phyloP scores from a whole-genome alignment of 2,888 invertebrate genomes.

The Rhaphigaster nebulosa region DNA sequence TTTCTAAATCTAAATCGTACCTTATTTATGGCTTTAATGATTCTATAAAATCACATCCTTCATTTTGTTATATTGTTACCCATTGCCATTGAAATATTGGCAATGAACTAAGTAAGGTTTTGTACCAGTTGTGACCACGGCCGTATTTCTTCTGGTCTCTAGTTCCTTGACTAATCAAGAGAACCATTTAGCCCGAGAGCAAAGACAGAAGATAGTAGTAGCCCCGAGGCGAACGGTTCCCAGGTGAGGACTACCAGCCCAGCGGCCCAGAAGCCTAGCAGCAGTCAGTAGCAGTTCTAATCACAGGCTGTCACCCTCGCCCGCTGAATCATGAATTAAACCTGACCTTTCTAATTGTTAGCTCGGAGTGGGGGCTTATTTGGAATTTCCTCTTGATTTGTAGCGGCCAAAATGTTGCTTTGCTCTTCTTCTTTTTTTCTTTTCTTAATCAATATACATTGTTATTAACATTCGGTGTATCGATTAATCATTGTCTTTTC shows the following conservation, averaged over 20 bases:
- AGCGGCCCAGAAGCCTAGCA: too few relatives aligned
- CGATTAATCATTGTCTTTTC: slow-evolving; percentile 19
- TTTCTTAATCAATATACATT: slow-evolving; percentile 26
- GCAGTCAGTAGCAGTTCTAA: slow-evolving; percentile 34
- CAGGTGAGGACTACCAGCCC: not conserved
- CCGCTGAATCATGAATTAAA: slow-evolving; percentile 40
- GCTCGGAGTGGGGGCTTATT: slow-evolving; percentile 25
- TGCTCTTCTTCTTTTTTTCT: not conserved
- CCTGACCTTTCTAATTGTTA: slow-evolving; percentile 59
- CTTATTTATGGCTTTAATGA: too few relatives aligned
- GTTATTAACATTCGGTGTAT: slow-evolving; percentile 2
- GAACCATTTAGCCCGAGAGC: not conserved
- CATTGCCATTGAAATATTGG: too few relatives aligned
- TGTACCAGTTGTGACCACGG: not conserved
- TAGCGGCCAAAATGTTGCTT: slow-evolving; percentile 38
- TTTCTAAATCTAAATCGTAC: too few relatives aligned
- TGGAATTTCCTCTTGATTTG: slow-evolving; percentile 52
- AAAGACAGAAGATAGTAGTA: not conserved
- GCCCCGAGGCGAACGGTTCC: not conserved
- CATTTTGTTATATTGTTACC: too few relatives aligned
- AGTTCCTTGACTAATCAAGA: not conserved
- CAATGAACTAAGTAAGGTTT: too few relatives aligned
- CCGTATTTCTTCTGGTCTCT: not conserved
- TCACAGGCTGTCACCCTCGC: slow-evolving; percentile 29
- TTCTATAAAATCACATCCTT: too few relatives aligned